phyloP scores from a whole-genome alignment of 2,888 invertebrate genomes.

The Leptura quadrifasciata region DNA sequence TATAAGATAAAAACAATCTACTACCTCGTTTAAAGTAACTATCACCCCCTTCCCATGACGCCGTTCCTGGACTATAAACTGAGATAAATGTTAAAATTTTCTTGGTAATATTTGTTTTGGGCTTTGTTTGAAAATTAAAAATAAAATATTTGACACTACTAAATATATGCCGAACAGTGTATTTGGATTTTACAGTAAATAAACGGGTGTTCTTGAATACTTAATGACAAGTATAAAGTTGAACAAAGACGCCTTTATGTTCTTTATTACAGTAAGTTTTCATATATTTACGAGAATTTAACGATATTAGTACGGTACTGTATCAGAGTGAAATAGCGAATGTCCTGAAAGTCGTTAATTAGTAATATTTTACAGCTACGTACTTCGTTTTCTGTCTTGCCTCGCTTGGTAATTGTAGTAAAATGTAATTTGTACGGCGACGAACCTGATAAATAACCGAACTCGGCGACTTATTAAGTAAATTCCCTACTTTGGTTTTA shows the following conservation, averaged over 20 bases:
- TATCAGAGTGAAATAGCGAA: constrained; percentile 65
- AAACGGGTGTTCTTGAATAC: not conserved
- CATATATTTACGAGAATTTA: constrained; percentile 2
- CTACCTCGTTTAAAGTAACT: too few species aligned
- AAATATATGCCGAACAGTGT: not conserved
- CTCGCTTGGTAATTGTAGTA: constrained; percentile 63
- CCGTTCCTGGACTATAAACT: too few species aligned
- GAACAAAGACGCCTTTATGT: not conserved
- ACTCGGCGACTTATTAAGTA: constrained; percentile 61
- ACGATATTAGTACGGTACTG: constrained; percentile 46
- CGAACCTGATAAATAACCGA: constrained; percentile 66
- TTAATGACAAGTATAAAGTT: not conserved
- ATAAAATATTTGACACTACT: too few species aligned
- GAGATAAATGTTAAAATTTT: too few species aligned
- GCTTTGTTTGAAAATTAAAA: too few species aligned
- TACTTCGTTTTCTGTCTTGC: constrained; percentile 62
- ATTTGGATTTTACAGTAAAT: not conserved
- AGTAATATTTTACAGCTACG: constrained; percentile 72
- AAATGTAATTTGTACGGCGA: constrained; percentile 66
- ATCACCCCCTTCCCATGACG: too few species aligned
- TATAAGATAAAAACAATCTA: too few species aligned
- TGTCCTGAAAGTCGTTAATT: constrained; percentile 71
- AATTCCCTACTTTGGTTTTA: constrained; percentile 55
- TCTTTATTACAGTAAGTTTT: not conserved
- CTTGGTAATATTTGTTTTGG: too few species aligned